Percentiles rank a stretch among this genome's conserved stretches.
Conservation (phyloP, 1,140 invertebrate genomes). For the Drosophila parabipectinata region DNA sequence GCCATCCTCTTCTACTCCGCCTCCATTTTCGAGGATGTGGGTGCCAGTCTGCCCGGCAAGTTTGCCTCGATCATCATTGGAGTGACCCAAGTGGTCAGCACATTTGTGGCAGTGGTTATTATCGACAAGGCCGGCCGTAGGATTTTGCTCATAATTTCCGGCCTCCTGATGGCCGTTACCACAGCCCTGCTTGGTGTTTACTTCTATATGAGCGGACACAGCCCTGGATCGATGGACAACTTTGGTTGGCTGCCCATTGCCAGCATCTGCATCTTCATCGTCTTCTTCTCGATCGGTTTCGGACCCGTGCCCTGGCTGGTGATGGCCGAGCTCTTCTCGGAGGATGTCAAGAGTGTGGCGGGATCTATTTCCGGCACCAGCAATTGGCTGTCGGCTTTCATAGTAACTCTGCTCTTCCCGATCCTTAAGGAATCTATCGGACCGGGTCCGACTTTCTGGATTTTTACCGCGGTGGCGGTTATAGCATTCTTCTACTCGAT, state of each 20-base stretch:
- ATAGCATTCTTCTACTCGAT: constrained; percentile 87
- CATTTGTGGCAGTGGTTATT: constrained; percentile 87
- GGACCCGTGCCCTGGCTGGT: constrained; percentile 93
- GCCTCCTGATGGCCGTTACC: constrained; percentile 87
- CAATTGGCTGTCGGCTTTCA: constrained; percentile 92
- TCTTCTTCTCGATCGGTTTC: constrained; percentile 91
- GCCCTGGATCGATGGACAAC: constrained; percentile 39
- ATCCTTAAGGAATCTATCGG: constrained; percentile 76
- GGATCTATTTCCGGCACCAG: constrained; percentile 89
- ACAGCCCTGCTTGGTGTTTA: constrained; percentile 87
- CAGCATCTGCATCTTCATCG: constrained; percentile 90
- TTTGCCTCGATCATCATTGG: constrained; percentile 90
- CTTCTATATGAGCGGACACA: constrained; percentile 86
- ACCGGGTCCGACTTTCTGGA: constrained; percentile 89
- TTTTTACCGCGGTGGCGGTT: constrained; percentile 90
- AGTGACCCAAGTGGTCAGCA: constrained; percentile 89
- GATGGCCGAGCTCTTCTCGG: constrained; percentile 90
- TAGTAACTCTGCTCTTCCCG: constrained; percentile 89
- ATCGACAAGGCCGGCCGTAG: constrained; percentile 89
- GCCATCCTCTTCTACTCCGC: constrained; percentile 74
- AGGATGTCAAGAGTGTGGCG: constrained; percentile 91
- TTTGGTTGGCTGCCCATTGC: constrained; percentile 89
- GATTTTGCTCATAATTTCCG: constrained; percentile 88
- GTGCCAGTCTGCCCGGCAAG: constrained; percentile 84
- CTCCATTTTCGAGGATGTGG: constrained; percentile 64